Conservation (phyloP, 2,888 invertebrate species). For the Scaptomyza caliginosa region DNA sequence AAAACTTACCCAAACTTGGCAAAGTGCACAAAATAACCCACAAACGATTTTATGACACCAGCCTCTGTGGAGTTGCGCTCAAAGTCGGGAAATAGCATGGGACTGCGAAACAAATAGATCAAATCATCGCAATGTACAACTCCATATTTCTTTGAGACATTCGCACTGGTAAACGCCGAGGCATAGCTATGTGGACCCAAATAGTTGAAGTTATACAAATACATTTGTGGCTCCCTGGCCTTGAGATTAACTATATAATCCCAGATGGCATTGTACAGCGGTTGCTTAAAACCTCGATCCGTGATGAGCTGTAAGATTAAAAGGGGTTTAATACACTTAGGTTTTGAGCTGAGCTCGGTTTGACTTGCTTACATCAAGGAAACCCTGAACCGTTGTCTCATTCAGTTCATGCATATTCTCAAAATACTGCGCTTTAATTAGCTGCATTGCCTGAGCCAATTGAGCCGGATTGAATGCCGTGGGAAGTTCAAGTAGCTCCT, state of each 20-base stretch:
- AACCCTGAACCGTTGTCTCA: slow-evolving; percentile 67
- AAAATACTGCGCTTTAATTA: slow-evolving; percentile 75
- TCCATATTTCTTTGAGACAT: slow-evolving; percentile 68
- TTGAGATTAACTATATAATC: slow-evolving; percentile 62
- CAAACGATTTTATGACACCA: slow-evolving; percentile 81
- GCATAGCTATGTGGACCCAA: slow-evolving; percentile 84
- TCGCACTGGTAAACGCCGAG: slow-evolving; percentile 82
- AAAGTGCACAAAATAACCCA: slow-evolving; percentile 85
- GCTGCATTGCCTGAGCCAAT: slow-evolving; percentile 43
- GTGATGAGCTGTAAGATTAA: slow-evolving; percentile 84
- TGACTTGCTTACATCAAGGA: slow-evolving; percentile 76
- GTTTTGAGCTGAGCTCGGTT: no score
- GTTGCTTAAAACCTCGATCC: slow-evolving; percentile 85
- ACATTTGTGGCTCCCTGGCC: slow-evolving; percentile 82
- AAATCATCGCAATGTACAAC: slow-evolving; percentile 86
- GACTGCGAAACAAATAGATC: slow-evolving; percentile 85
- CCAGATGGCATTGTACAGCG: slow-evolving; percentile 82
- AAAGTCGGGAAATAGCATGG: slow-evolving; percentile 83
- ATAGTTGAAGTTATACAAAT: slow-evolving; percentile 85
- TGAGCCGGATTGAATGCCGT: slow-evolving; percentile 25
- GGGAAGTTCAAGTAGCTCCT: slow-evolving; percentile 79
- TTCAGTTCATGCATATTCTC: slow-evolving; percentile 69
- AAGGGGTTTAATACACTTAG: no score
- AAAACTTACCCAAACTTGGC: slow-evolving; percentile 84
- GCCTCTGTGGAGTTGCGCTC: slow-evolving; percentile 78